Evolutionary conservation across 2,888 invertebrate genomes (phyloP), one percentile per base, ranked within the genome.

Genomic region (Eupithecia abbreviata): DNA sequence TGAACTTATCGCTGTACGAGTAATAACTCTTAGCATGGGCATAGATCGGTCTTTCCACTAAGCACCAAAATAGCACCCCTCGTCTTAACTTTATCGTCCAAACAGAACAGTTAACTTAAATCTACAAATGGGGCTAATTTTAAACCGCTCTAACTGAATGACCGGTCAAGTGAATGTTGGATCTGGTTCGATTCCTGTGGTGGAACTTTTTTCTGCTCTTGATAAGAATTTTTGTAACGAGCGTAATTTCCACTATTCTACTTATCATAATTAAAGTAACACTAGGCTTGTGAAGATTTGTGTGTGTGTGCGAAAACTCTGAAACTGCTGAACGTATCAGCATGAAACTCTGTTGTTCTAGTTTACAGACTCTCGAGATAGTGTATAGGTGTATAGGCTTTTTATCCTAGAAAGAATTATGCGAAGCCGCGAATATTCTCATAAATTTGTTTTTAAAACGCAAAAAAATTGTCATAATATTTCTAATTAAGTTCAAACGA

Each of bases 51-150:
- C 41, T 71, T 65, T 67, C 73, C 49, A 75, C 62, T 67, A 41
- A 15, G 51, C 41, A 62, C 78, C 68, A 66, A 78, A 78, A 78
- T 78, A 78, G 76, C 75, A 15, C 51, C 78, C 76, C 73, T 73
- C 67, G 69, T 15, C 30, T 30, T 30, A 30, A 62, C 67, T 67
- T 69, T 71, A 49, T 49, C 47, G 68, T 71, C 67, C 47, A 73
- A 73, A 75, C 75, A 75, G 68, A 77, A 71, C 75, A 76, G 43
- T 72, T 69, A 72, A 68, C 74, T 72, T 73, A 55, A 71, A 67
- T 68, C 71, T 72, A 73, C 71, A 73, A 73, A 49, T 71, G 51
- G 49, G 42, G 66, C 71, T 78, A 68, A 78, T 75, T 78, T 75
- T 78, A 71, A 74, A 68, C 58, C 65, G 47, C 65, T 65, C 30